Base-by-base conservation (phyloP, 2,797 vertebrate species). In the Mastacembelus armatus region DNA sequence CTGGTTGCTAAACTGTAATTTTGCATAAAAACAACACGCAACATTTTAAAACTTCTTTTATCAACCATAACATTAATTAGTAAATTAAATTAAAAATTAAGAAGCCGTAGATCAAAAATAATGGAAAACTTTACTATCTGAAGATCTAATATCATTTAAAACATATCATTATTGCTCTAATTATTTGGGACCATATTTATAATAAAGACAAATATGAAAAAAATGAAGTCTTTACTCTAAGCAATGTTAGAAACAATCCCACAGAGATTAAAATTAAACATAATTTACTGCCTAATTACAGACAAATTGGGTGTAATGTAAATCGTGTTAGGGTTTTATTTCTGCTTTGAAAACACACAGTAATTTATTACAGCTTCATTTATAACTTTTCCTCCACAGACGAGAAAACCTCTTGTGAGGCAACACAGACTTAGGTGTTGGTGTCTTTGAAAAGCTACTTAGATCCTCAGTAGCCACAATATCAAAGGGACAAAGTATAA, bases 401-500 rank as follows among this genome's bases (percentile, higher is more conserved):
- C 56, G 76, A 66, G 69, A 71, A 81, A 85, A 68, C 75, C 81
- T 77, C 85, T 83, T 74, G 80, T 87, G 78, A 78, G 61, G 77
- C 79, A 78, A 70, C 66, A 54, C 68, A 80, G 81, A 83, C 75
- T 82, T 55, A 26, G 81, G 67, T 48, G 68, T 83, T 49, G 26
- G 81, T 88, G 84, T 85, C 80, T 90, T 90, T 84, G 80, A 87
- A 89, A 85, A 85, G 78, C 80, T 84, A 77, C 85, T 91, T 87
- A 84, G 86, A 86, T 86, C 83, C 83, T 85, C 82, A 75, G 73
- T 80, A 80, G 80, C 85, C 81, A 85, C 87, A 92, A 90, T 89
- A 89, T 92, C 88, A 91, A 88, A 91, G 84, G 85, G 89, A 91
- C 85, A 90, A 83, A 86, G 88, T 86, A 82, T 80, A 84, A 90